Percentiles rank a stretch among this genome's conserved stretches.
Conservation (phyloP, 2,888 invertebrate genomes). For the Ischnus inquisitorius region DNA sequence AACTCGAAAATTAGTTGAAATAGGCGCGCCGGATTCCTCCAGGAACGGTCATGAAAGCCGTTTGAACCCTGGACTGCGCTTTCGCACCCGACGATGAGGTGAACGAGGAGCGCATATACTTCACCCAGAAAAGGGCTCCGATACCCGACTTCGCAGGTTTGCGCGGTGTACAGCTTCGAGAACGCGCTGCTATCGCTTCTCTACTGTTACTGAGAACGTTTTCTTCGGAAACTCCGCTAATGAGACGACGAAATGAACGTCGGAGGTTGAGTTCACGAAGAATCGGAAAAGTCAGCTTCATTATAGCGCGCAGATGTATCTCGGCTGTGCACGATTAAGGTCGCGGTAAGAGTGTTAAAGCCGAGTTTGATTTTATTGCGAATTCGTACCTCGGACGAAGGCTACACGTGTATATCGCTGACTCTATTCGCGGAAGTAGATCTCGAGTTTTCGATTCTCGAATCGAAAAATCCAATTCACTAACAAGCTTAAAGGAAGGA, state of each 20-base stretch:
- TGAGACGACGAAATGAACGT: constrained; percentile 31
- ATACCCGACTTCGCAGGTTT: constrained; percentile 22
- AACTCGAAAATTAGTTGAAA: constrained; percentile 60
- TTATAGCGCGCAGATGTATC: constrained; percentile 1
- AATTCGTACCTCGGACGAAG: not conserved
- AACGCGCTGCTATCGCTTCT: not conserved
- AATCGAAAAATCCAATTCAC: not conserved
- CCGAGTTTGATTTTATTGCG: not conserved
- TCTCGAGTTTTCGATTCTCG: not conserved
- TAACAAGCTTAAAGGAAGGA: not conserved
- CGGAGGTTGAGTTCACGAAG: constrained; percentile 11
- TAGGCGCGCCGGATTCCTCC: constrained; percentile 2
- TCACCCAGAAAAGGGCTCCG: constrained; percentile 17
- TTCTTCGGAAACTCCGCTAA: constrained; percentile 55
- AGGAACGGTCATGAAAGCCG: constrained; percentile 30
- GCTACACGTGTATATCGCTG: not conserved
- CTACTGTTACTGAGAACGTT: not conserved
- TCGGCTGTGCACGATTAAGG: not conserved
- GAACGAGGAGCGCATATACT: constrained; percentile 35
- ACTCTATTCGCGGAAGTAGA: not conserved
- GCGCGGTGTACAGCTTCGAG: not conserved
- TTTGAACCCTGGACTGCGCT: not conserved
- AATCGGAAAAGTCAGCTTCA: constrained; percentile 50
- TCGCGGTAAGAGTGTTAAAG: not conserved
- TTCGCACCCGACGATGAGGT: constrained; percentile 32